Evolutionary conservation across 2,113 vertebrate genomes (phyloP).

Genomic region (Rhinoderma darwinii): DNA sequence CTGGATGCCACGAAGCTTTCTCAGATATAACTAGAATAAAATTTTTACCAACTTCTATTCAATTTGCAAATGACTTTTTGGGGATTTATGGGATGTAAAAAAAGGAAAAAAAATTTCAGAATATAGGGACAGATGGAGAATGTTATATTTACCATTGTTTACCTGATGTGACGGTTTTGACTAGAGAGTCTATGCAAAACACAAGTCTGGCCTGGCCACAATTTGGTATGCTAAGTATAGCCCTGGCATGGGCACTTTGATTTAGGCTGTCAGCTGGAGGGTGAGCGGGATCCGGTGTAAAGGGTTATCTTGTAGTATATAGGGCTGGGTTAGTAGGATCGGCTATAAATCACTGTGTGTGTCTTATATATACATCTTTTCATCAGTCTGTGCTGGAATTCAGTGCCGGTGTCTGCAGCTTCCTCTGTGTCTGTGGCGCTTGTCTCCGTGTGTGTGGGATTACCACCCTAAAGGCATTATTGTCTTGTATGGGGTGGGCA

Average conservation of each 20-base stretch:
- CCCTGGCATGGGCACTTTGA: conserved; percentile 20
- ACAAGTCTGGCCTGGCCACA: conserved; percentile 1
- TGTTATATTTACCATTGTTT: conserved; percentile 10
- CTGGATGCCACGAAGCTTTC: not conserved
- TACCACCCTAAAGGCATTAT: conserved; percentile 55
- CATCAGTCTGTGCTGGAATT: conserved; percentile 35
- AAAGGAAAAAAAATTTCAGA: not conserved
- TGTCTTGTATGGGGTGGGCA: conserved; percentile 54
- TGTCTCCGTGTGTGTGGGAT: conserved; percentile 51
- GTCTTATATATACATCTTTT: conserved; percentile 38
- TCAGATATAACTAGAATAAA: not conserved
- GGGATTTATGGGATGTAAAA: not conserved
- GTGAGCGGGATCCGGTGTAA: not conserved
- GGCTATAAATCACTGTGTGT: conserved; percentile 19
- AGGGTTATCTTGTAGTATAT: not conserved
- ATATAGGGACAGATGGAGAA: not conserved
- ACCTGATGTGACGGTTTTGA: not conserved
- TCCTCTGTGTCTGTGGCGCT: conserved; percentile 29
- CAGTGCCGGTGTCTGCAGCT: conserved; percentile 24
- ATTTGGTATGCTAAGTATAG: conserved; percentile 9
- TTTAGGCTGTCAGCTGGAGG: not conserved
- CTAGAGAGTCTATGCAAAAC: conserved; percentile 21
- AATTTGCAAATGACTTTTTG: too few species aligned
- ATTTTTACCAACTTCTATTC: not conserved
- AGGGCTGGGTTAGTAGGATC: not conserved